Evolutionary conservation across 1,140 invertebrate genomes (phyloP).

Genomic region (Lasioglossum albipes): DNA sequence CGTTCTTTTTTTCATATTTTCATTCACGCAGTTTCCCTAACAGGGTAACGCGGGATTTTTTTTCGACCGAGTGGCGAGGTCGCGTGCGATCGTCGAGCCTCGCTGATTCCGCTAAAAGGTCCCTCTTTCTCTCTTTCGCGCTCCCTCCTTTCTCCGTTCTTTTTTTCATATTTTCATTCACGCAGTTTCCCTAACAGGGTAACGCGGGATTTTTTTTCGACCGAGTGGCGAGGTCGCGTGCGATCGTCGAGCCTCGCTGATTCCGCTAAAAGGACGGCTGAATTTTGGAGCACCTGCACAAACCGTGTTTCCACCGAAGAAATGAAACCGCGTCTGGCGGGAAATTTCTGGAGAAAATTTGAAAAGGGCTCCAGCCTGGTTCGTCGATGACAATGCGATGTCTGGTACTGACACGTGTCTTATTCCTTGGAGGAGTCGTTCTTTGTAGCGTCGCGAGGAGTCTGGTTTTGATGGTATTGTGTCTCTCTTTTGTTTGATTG

Average conservation of each 20-base stretch:
- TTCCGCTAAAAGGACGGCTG: not conserved
- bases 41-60: not conserved
- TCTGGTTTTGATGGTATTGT: too few relatives aligned
- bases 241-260: not conserved
- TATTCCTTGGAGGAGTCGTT: too few relatives aligned
- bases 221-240: not conserved
- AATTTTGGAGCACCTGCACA: not conserved
- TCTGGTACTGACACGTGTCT: too few relatives aligned
- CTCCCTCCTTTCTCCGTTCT: not conserved
- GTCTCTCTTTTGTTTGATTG: too few relatives aligned
- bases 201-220: not conserved
- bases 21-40: not conserved
- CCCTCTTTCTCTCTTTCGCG: not conserved
- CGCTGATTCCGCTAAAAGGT: not conserved
- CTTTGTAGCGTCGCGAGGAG: too few relatives aligned
- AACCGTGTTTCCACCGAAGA: not conserved
- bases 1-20: not conserved
- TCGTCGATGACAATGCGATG: too few relatives aligned
- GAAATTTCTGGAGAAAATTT: too few relatives aligned
- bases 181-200: not conserved
- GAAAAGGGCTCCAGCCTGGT: too few relatives aligned
- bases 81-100: slow-evolving; percentile 2
- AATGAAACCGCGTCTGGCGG: too few relatives aligned
- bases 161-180: not conserved
- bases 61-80: not conserved